Percentiles rank a stretch among this genome's conserved stretches.
These are phyloP conservation scores for Sebastes alutus DNA, from an alignment of 2,797 vertebrate genomes.

Conservation along the genomic window DNA sequence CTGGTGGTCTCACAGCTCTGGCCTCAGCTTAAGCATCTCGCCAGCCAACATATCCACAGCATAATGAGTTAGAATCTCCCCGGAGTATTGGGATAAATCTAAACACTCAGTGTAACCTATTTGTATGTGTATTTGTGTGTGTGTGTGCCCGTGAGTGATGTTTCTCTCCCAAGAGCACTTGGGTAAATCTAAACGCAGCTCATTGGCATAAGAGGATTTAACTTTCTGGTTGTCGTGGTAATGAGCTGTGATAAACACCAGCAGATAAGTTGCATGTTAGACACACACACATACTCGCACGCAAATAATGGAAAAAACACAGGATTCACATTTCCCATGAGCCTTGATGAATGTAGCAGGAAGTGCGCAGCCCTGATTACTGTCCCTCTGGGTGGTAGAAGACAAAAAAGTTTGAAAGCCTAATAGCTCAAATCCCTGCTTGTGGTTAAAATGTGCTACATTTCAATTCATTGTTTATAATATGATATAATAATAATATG, in stretches of 20 bases:
- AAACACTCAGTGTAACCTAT: slow-evolving; percentile 69
- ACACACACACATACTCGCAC: slow-evolving; percentile 17
- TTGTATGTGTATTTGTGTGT: slow-evolving; percentile 36
- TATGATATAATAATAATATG: too few relatives aligned
- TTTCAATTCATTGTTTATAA: neutral
- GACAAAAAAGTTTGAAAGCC: neutral
- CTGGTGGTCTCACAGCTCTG: slow-evolving; percentile 61
- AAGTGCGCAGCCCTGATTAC: slow-evolving; percentile 24
- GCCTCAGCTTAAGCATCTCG: slow-evolving; percentile 67
- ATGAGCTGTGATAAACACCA: slow-evolving; percentile 78
- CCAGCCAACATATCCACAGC: slow-evolving; percentile 63
- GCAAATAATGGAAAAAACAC: slow-evolving; percentile 54
- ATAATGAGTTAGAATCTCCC: slow-evolving; percentile 70
- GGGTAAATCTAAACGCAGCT: slow-evolving; percentile 74
- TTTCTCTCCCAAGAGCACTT: slow-evolving; percentile 67
- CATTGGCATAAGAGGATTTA: slow-evolving; percentile 80
- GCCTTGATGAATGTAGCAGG: slow-evolving; percentile 21
- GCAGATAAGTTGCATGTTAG: slow-evolving; percentile 64
- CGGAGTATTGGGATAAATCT: slow-evolving; percentile 65
- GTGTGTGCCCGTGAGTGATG: slow-evolving; percentile 42
- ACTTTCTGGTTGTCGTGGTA: slow-evolving; percentile 72
- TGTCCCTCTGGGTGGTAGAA: slow-evolving; percentile 2
- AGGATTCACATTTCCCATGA: slow-evolving; percentile 65
- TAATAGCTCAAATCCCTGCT: neutral
- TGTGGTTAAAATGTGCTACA: neutral